Evolutionary conservation across 2,888 invertebrate species (phyloP), one percentile per base, ranked within the genome.

Genomic region (Crioceris asparagi): DNA sequence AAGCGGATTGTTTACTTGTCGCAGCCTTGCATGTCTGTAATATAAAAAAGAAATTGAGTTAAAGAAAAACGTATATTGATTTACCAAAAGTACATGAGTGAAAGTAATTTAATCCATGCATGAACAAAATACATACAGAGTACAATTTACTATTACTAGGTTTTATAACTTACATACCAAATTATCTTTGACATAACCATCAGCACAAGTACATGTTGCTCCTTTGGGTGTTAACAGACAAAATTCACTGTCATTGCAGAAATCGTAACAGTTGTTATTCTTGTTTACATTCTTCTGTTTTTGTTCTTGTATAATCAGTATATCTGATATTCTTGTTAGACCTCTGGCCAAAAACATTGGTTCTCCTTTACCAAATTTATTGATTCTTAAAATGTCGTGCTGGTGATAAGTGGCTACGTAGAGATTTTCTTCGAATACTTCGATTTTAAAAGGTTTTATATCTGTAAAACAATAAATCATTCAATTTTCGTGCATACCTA

Each of bases 371-470:
- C 77, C 78, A 58, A 79, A 82, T 57, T 83, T 83, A 53, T 77
- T 70, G 61, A 81, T 64, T 48, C 71, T 69, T 26, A 77, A 63
- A 29, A 83, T 71, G 43, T 71, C 72, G 53, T 79, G 74, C 33
- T 71, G 69, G 25, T 67, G 72, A 52, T 75, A 76, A 3, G 79
- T 72, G 25, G 78, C 74, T 16, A 83, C 68, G 55, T 76, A 84
- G 8, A 83, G 56, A 40, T 64, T 69, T 53, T 83, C 79, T 59
- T 83, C 83, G 56, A 84, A 83, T 1, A 84, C 72, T 51, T 82
- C 83, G 19, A 85, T 62, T 59, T 76, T 77, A 56, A 72, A 75
- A 0, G 84, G 83, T 54, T 75, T 75, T 46, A 75, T 74, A 44
- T 67, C 70, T 59, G 54, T 52, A 64, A 58, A 32, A 46, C 46